Percentiles rank a stretch among this genome's conserved stretches.
Evolutionary conservation across 2,888 invertebrate genomes (phyloP).

Genomic region (Machimus atricapillus): DNA sequence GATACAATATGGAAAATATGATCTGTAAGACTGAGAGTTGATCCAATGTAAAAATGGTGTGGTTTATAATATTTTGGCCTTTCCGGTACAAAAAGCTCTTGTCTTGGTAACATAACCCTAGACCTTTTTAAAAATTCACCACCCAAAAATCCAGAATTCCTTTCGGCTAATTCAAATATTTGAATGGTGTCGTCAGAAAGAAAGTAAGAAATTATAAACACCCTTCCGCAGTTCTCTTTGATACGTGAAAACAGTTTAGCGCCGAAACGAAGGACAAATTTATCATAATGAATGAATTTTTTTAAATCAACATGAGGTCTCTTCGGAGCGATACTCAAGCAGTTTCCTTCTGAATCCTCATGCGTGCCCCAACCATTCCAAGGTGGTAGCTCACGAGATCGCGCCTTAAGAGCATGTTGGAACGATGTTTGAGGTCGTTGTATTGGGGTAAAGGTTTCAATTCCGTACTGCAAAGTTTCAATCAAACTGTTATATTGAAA

Average conservation of each 20-base stretch:
- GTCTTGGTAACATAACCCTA: conserved; percentile 75
- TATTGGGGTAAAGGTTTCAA: conserved; percentile 57
- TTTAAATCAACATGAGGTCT: conserved; percentile 78
- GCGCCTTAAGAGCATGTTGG: conserved; percentile 48
- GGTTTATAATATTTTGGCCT: conserved; percentile 79
- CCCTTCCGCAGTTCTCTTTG: conserved; percentile 69
- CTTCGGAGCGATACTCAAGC: conserved; percentile 80
- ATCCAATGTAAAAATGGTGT: conserved; percentile 85
- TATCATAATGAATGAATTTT: conserved; percentile 82
- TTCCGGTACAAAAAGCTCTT: conserved; percentile 73
- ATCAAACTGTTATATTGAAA: conserved; percentile 54
- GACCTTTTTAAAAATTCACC: conserved; percentile 74
- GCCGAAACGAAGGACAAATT: conserved; percentile 78
- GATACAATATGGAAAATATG: conserved; percentile 79
- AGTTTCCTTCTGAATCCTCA: conserved; percentile 89
- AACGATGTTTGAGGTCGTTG: conserved; percentile 51
- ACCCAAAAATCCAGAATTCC: conserved; percentile 74
- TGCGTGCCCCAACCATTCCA: conserved; percentile 92
- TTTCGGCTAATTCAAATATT: conserved; percentile 77
- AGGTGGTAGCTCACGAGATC: conserved; percentile 70
- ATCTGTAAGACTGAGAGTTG: conserved; percentile 76
- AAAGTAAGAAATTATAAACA: conserved; percentile 82
- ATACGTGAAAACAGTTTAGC: conserved; percentile 78
- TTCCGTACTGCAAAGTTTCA: conserved; percentile 54
- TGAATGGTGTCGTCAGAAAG: conserved; percentile 85